Evolutionary conservation across 2,113 vertebrate species (phyloP), one percentile per base, ranked within the genome.

Genomic region (Benitochromis conjunctus): DNA sequence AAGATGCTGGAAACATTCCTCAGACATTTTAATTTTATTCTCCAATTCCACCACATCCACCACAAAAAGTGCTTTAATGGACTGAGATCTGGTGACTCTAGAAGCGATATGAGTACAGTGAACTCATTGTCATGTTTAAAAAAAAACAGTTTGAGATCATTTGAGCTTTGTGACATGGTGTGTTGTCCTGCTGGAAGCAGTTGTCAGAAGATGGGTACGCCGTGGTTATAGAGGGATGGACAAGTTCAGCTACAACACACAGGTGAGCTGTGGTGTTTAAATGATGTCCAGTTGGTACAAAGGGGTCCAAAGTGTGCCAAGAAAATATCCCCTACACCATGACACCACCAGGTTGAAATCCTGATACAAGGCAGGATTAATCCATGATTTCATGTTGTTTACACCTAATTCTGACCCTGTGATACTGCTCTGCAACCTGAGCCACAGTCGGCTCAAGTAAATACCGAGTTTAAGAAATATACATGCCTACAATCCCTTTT

Each of bases 91-190:
- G 10, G 4, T 64, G 60, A 64, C 60, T 64, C 11, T 14, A 0
- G 36, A 5, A 14, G 62, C 4, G 0, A 66, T 66, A 0, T 66
- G 36, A 66, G 1, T 41, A 0, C 34, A 41, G 62, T 14, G 0
- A 66, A 0, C 36, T 66, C 36, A 14, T 66, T 66, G 19, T 1
- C 62, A 66, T 66, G 62, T 66, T 66, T 41, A 41, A 41, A 41
- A 41, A 41, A 66, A 21, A 66, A 0, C 34, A 66, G 62, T 41
- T 66, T 1, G 62, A 41, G 62, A 41, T 66, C 19, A 66, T 14
- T 21, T 64, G 31, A 64, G 31, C 3, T 64, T 64, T 41, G 19
- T 66, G 62, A 1, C 11, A 21, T 1, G 62, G 62, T 21, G 11
- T 21, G 36, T 21, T 41, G 34, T 21, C 2, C 34, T 41, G 62